Evolutionary conservation across 2,888 invertebrate genomes (phyloP), one percentile per base, ranked within the genome.

Genomic region (Aleiodes leptofemur): DNA sequence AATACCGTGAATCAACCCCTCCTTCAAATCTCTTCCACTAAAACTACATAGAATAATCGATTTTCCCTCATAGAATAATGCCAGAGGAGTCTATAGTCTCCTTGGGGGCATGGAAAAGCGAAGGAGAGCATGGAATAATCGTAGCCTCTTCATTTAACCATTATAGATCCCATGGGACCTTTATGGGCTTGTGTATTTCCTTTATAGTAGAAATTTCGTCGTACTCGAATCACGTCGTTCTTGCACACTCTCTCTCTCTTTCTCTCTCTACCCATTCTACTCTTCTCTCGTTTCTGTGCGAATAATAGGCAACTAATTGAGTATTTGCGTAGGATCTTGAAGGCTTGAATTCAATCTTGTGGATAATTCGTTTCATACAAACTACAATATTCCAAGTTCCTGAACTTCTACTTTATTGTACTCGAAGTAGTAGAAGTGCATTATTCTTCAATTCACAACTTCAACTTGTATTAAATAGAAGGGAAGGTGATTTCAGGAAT

Each of bases 271-370:
- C 43, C 34, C 57, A 61, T 50, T 38, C 64, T 38, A 34, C 68
- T 66, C 50, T 69, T 38, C 50, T 68, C 78, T 74, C 78, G 75
- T 78, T 75, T 78, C 80, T 43, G 81, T 76, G 82, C 83, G 83
- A 84, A 85, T 84, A 85, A 84, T 83, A 82, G 82, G 79, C 81
- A 80, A 81, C 82, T 83, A 84, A 85, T 85, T 83, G 83, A 85
- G 82, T 85, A 83, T 85, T 86, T 85, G 81, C 83, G 82, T 78
- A 80, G 83, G 82, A 80, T 80, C 79, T 81, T 77, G 23, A 80
- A 82, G 82, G 80, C 78, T 79, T 43, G 43, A 81, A 81, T 83
- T 83, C 81, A 79, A 85, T 85, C 80, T 83, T 79, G 80, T 80
- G 82, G 82, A 82, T 84, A 84, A 85, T 85, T 84, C 84, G 81